phyloP scores from a whole-genome alignment of 1,140 invertebrate genomes.

The Drosophila ohnishii region DNA sequence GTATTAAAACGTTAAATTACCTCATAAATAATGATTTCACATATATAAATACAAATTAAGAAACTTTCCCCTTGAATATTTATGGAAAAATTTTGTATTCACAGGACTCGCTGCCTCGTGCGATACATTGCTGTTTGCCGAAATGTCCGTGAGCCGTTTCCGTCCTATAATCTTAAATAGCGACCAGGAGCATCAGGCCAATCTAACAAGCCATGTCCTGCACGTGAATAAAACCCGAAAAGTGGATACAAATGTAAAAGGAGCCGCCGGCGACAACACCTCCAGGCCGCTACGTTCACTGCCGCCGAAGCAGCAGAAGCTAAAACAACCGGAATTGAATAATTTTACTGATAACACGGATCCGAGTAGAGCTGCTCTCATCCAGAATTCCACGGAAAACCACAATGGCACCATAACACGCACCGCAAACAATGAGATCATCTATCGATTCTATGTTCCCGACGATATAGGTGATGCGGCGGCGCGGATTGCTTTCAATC shows the following conservation, averaged over 20 bases:
- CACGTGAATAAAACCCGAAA: conserved; percentile 5
- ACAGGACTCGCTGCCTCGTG: conserved; percentile 84
- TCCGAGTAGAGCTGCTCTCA: conserved; percentile 12
- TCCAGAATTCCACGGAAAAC: conserved; percentile 27
- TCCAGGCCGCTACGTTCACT: conserved; percentile 32
- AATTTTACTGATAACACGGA: conserved; percentile 1
- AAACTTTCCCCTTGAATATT: background rate
- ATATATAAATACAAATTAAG: background rate
- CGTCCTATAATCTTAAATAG: conserved; percentile 68
- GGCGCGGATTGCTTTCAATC: conserved; percentile 59
- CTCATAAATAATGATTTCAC: background rate
- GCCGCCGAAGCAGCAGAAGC: conserved; percentile 31
- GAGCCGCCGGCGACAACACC: background rate
- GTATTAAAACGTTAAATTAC: background rate
- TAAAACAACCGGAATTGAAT: conserved; percentile 7
- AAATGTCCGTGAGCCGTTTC: conserved; percentile 74
- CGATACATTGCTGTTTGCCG: conserved; percentile 78
- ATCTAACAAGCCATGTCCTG: conserved; percentile 54
- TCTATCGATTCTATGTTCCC: conserved; percentile 83
- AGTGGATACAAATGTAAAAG: conserved; percentile 6
- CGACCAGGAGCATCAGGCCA: conserved; percentile 64
- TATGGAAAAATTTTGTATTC: conserved; percentile 8
- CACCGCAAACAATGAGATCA: conserved; percentile 67
- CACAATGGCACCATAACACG: conserved; percentile 13
- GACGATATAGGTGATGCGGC: conserved; percentile 66